A percentile compares a stretch with the other conserved stretches of the same genome.
These are phyloP conservation scores for Junonia oenone DNA, from an alignment of 2,888 invertebrate species.

Conservation along the genomic window DNA sequence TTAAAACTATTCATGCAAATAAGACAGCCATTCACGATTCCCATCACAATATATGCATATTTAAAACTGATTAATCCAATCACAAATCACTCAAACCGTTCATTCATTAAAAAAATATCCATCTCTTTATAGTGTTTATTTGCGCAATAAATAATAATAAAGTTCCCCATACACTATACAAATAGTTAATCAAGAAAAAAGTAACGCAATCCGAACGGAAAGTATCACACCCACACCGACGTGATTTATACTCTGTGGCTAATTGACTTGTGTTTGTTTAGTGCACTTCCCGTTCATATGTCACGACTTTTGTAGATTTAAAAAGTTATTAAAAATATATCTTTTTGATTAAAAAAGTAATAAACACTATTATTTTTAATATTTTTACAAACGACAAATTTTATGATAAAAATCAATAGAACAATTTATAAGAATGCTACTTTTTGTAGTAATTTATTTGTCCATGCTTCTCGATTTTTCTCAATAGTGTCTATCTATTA, in stretches of 20 bases:
- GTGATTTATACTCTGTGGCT: constrained; percentile 44
- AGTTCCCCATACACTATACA: constrained; percentile 11
- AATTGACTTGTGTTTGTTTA: constrained; percentile 42
- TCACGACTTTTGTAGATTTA: constrained; percentile 19
- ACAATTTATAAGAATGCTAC: too few species aligned
- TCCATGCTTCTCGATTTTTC: too few species aligned
- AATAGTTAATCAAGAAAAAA: constrained; percentile 26
- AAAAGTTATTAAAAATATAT: neutral
- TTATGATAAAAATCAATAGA: too few species aligned
- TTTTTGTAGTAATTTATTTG: too few species aligned
- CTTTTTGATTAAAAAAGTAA: too few species aligned
- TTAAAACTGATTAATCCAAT: too few species aligned
- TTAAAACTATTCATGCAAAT: neutral
- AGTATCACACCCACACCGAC: constrained; percentile 38
- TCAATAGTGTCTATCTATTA: too few species aligned
- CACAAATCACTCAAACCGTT: neutral
- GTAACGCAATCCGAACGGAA: constrained; percentile 20
- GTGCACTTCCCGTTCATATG: constrained; percentile 17
- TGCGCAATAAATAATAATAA: neutral
- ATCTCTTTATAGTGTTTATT: neutral
- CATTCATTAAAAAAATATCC: neutral
- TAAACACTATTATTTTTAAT: too few species aligned
- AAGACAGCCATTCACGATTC: neutral
- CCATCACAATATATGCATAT: neutral
- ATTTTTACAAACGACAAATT: too few species aligned